A percentile compares a stretch with the other conserved stretches of the same genome.
phyloP scores from a whole-genome alignment of 2,797 vertebrate species.

The Danionella dracula region DNA sequence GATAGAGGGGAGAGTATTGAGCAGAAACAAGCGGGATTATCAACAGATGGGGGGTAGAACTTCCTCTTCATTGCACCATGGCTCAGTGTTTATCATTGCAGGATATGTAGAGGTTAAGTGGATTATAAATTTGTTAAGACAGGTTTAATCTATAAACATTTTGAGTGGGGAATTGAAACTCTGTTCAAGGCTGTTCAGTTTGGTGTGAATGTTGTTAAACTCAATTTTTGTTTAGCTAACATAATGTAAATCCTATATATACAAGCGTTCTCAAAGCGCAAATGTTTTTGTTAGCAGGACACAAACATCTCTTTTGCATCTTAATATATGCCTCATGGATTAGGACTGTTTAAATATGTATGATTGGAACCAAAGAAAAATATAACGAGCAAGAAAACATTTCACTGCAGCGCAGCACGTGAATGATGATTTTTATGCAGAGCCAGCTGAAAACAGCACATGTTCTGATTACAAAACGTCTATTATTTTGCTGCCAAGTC shows the following conservation, averaged over 20 bases:
- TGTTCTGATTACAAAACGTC: not conserved
- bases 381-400: not conserved
- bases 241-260: too few species aligned
- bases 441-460: not conserved
- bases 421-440: not conserved
- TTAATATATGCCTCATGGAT: not conserved
- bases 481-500: not conserved
- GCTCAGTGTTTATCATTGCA: conserved; percentile 26
- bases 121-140: conserved; percentile 14
- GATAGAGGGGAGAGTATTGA: conserved; percentile 56
- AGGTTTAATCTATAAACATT: not conserved
- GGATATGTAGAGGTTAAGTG: conserved; percentile 37
- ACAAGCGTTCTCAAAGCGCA: too few species aligned
- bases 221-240: too few species aligned
- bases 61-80: conserved; percentile 16
- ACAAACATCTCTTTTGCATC: too few species aligned
- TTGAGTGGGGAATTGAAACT: too few species aligned
- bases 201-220: too few species aligned
- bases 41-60: conserved; percentile 70
- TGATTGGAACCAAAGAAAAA: not conserved
- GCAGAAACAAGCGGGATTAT: conserved; percentile 66
- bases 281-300: too few species aligned
- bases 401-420: not conserved
- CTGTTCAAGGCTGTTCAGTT: too few species aligned
- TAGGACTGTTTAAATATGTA: not conserved